Evolutionary conservation across 2,797 vertebrate genomes (phyloP), one percentile per base, ranked within the genome.

Genomic region (Gambusia yucatana): DNA sequence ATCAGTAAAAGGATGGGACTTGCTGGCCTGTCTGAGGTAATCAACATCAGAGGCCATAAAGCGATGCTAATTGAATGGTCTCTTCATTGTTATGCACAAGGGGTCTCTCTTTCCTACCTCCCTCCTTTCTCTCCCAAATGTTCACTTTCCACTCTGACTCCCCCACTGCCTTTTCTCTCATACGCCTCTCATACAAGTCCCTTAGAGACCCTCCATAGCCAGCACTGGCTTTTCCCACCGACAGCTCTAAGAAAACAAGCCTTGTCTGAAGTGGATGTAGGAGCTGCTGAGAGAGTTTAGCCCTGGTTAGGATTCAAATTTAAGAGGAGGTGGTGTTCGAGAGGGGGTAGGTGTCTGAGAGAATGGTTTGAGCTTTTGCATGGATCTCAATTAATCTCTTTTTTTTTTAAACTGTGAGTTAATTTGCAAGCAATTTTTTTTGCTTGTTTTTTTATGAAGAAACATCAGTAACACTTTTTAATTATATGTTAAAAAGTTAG

Each of bases 11-110:
- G 91, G 91, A 94, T 91, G 91, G 88, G 91, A 93, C 93, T 90
- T 85, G 82, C 90, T 84, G 93, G 94, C 91, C 93, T 95, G 95
- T 96, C 95, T 94, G 87, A 93, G 92, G 92, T 95, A 94, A 96
- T 96, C 95, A 96, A 93, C 94, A 94, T 96, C 95, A 95, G 94
- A 87, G 90, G 88, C 92, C 92, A 89, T 95, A 95, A 94, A 95
- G 91, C 88, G 84, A 88, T 82, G 88, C 94, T 96, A 96, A 96
- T 96, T 96, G 95, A 96, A 96, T 94, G 94, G 93, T 90, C 82
- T 88, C 91, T 94, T 96, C 95, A 96, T 96, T 95, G 94, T 94
- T 94, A 96, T 96, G 94, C 95, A 94, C 76, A 73, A 84, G 84
- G 84, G 84, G 86, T 86, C 76, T 87, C 83, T 84, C 84, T 78